Base-by-base conservation (phyloP, 2,888 invertebrate genomes). In the Oscheius onirici region DNA sequence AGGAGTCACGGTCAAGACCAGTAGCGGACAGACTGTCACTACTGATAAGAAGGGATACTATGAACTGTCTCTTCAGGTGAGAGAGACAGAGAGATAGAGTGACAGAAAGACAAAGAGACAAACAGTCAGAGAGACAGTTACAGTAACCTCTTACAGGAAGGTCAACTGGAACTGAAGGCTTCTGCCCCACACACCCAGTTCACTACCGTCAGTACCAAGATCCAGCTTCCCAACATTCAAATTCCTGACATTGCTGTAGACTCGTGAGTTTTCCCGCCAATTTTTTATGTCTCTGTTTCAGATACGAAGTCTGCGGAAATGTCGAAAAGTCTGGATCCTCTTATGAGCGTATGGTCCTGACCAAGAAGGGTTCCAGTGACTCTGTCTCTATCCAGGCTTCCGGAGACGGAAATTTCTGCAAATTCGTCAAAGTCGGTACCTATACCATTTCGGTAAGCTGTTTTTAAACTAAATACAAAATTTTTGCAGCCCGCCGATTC, bases 341-440 rank as follows among this genome's bases (percentile, higher is more conserved):
- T 46, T 43, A 69, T 22, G 78, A 77, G 43, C 46, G 34, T 6
- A 58, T 81, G 3, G 66, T 65, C 2, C 46, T 79, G 13, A 71
- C 72, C 0, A 46, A 71, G 24, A 74, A 74, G 43, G 71, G 73
- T 8, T 69, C 71, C n/a, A 61, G 61, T 17, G 68, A 73, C 46
- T 55, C 70, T 1, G 41, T 79, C 34, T 73, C 76, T 10, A 73
- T 81, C 43, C 67, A 55, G 3, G 76, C 81, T 17, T 71, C 72
- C 6, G 11, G 69, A 6, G 74, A 75, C 28, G 82, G 82, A 15
- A 60, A 71, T 15, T 83, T 82, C 77, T 83, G 83, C 68, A 72
- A 74, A 44, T 52, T 68, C 1, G 74, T 82, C 13, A 28, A 70
- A 3, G 80, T 82, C 2, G 83, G 77, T 46, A 60, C 61, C 11